These are phyloP conservation scores for Heliothis peltigera DNA, from an alignment of 2,888 invertebrate species.

Conservation along the genomic window DNA sequence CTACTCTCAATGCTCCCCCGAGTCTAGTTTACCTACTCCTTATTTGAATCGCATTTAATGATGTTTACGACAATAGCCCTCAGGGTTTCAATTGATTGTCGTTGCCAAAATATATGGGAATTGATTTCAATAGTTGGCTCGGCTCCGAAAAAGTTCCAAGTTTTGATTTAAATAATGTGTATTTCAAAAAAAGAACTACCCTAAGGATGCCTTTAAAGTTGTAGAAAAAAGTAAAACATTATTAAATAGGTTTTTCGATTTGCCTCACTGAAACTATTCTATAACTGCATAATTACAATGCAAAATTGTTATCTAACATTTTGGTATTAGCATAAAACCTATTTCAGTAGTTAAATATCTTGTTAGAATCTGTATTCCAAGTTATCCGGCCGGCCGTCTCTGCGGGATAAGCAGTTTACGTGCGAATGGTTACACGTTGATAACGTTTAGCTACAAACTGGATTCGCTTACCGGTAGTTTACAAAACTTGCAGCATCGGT, in stretches of 20 bases:
- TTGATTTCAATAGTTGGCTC: slow-evolving; percentile 49
- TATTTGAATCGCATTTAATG: slow-evolving; percentile 73
- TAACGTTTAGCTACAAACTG: slow-evolving; percentile 20
- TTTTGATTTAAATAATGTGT: background rate
- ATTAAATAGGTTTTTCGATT: background rate
- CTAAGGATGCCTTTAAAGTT: background rate
- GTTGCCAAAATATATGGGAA: slow-evolving; percentile 57
- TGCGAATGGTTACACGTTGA: slow-evolving; percentile 21
- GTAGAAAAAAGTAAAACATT: background rate
- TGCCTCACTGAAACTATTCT: slow-evolving; percentile 3
- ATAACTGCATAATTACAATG: background rate
- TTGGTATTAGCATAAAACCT: slow-evolving; percentile 5
- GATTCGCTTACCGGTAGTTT: slow-evolving; percentile 18
- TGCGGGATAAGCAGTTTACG: slow-evolving; percentile 22
- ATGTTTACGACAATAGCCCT: slow-evolving; percentile 66
- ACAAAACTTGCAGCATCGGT: slow-evolving; percentile 11
- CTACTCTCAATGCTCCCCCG: slow-evolving; percentile 48
- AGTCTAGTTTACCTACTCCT: slow-evolving; percentile 55
- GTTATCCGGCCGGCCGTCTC: background rate
- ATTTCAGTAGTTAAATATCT: slow-evolving; percentile 3
- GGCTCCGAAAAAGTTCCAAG: too few species aligned
- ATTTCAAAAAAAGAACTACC: background rate
- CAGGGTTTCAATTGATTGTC: slow-evolving; percentile 38
- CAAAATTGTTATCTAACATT: slow-evolving; percentile 7
- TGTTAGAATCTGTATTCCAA: slow-evolving; percentile 10